These are phyloP conservation scores for Semicossyphus pulcher DNA, from an alignment of 2,113 vertebrate genomes.

Conservation along the genomic window DNA sequence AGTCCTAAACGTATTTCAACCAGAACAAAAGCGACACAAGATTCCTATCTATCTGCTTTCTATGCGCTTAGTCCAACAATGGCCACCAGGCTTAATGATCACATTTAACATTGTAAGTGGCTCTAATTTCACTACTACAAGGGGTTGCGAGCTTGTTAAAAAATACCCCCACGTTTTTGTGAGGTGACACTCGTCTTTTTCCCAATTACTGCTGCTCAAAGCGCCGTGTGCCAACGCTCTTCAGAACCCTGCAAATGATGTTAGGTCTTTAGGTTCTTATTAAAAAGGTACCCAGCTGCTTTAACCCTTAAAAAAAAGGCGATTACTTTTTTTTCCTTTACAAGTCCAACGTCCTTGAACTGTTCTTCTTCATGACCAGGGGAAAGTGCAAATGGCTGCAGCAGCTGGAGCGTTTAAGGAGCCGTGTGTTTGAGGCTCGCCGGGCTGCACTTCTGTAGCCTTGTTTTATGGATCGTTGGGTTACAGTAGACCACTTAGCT, in stretches of 20 bases:
- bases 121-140: conserved; percentile 77
- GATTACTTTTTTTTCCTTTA: conserved; percentile 54
- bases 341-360: conserved; percentile 80
- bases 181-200: conserved; percentile 81
- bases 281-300: conserved; percentile 81
- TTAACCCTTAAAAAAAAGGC: conserved; percentile 64
- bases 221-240: conserved; percentile 60
- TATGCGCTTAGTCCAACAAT: conserved; percentile 41
- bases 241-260: conserved; percentile 81
- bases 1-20: conserved; percentile 47
- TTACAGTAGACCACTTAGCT: conserved; percentile 70
- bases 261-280: conserved; percentile 80
- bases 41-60: conserved; percentile 58
- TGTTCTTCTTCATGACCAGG: conserved; percentile 75
- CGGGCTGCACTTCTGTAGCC: conserved; percentile 71
- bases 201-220: conserved; percentile 83
- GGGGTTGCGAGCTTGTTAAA: conserved; percentile 71
- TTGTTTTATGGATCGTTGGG: conserved; percentile 79
- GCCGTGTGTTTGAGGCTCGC: conserved; percentile 69
- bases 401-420: conserved; percentile 76
- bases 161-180: conserved; percentile 60
- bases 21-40: conserved; percentile 59
- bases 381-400: conserved; percentile 75
- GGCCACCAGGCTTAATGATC: conserved; percentile 40
- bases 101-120: conserved; percentile 62